A percentile compares a stretch with the other conserved stretches of the same genome.
These are phyloP conservation scores for Muricea muricata DNA, from an alignment of 92 coral and sea anemone species.

Conservation along the genomic window DNA sequence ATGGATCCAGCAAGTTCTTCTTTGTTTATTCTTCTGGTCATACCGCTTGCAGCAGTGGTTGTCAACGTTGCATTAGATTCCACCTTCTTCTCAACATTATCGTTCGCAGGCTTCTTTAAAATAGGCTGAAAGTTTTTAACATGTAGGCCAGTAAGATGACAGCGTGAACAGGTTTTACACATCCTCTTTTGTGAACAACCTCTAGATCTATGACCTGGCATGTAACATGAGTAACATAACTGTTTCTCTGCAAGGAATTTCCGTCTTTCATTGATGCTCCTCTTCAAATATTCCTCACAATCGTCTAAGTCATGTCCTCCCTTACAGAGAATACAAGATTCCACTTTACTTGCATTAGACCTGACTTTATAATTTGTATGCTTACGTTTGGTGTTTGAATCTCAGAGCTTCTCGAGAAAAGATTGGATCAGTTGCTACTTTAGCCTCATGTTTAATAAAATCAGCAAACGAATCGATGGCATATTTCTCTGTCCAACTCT, in stretches of 20 bases:
- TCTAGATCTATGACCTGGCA: constrained; percentile 39
- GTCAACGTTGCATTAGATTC: not conserved
- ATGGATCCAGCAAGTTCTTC: not conserved
- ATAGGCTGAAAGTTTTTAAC: not conserved
- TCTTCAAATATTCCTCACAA: constrained; percentile 37
- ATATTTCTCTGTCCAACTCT: not conserved
- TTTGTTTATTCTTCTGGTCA: not conserved
- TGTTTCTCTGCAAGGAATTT: constrained; percentile 29
- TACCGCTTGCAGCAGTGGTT: not conserved
- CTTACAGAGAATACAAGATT: constrained; percentile 21
- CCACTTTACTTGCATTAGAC: constrained; percentile 15
- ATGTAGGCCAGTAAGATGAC: constrained; percentile 21
- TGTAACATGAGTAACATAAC: constrained; percentile 47
- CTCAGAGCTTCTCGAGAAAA: constrained; percentile 60
- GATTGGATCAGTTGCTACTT: constrained; percentile 60
- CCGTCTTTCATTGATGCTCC: constrained; percentile 12
- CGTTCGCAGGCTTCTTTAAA: not conserved
- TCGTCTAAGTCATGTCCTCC: constrained; percentile 39
- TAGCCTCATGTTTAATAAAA: constrained; percentile 55
- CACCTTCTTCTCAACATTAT: constrained; percentile 4
- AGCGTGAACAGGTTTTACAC: constrained; percentile 3
- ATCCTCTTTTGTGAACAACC: constrained; percentile 49
- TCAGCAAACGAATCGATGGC: constrained; percentile 46
- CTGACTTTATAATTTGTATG: not conserved
- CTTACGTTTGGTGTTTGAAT: constrained; percentile 9